phyloP scores from a whole-genome alignment of 2,113 vertebrate genomes.

The Podocnemis expansa region DNA sequence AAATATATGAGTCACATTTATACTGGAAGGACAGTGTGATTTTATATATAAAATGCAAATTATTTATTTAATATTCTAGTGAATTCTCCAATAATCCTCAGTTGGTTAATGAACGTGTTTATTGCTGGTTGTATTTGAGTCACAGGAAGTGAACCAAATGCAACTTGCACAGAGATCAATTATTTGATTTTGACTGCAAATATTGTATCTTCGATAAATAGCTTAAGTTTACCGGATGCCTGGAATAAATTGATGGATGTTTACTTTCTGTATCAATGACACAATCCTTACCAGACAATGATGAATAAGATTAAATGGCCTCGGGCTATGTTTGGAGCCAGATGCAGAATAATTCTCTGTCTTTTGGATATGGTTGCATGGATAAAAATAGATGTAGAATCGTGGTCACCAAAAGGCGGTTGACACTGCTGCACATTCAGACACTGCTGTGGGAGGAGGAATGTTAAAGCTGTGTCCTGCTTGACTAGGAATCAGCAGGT shows the following conservation, averaged over 20 bases:
- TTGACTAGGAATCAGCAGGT: neutral
- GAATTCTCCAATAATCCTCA: neutral
- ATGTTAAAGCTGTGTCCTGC: neutral
- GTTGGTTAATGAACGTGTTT: constrained; percentile 35
- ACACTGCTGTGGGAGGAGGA: neutral
- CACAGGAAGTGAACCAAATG: neutral
- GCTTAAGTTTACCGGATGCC: neutral
- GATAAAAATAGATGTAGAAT: neutral
- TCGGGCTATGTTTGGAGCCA: neutral
- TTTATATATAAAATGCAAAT: neutral
- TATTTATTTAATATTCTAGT: constrained; percentile 28
- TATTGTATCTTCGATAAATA: neutral
- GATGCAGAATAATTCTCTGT: constrained; percentile 1
- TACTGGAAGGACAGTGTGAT: neutral
- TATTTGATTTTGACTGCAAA: constrained; percentile 48
- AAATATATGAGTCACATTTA: neutral
- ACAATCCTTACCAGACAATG: constrained; percentile 34
- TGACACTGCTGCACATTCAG: neutral
- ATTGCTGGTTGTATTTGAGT: neutral
- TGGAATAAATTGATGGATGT: constrained; percentile 21
- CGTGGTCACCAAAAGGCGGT: neutral
- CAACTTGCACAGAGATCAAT: constrained; percentile 25
- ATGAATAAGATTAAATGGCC: constrained; percentile 5
- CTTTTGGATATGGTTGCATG: neutral
- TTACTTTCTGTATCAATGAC: constrained; percentile 16